These are phyloP conservation scores for Heliornis fulica DNA, from an alignment of 2,113 vertebrate genomes.

Conservation along the genomic window DNA sequence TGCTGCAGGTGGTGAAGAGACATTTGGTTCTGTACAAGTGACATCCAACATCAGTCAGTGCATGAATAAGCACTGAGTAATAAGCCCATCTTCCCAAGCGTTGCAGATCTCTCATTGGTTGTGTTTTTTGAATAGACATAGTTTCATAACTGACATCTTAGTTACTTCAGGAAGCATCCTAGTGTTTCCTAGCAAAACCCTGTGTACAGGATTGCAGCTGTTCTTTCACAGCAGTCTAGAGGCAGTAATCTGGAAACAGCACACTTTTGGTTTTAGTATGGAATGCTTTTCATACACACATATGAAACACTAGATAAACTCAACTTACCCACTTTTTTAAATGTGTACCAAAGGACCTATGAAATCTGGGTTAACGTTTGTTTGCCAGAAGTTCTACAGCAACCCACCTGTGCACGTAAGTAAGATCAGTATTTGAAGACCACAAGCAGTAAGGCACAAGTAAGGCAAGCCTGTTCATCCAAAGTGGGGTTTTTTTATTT, in stretches of 20 bases:
- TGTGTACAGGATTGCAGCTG: background rate
- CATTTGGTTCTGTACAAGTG: background rate
- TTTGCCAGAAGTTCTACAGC: background rate
- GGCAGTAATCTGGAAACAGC: background rate
- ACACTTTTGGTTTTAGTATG: background rate
- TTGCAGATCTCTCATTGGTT: background rate
- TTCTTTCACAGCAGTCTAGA: background rate
- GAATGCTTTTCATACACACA: background rate
- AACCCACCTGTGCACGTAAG: background rate
- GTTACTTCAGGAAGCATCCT: background rate
- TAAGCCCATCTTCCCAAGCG: background rate
- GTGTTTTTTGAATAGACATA: background rate
- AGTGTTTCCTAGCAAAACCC: background rate
- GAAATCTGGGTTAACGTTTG: background rate
- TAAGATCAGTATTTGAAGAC: background rate
- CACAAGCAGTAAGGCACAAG: background rate
- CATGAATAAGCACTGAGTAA: background rate
- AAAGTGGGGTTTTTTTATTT: background rate
- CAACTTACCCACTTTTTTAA: background rate
- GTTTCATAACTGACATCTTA: background rate
- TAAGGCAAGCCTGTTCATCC: background rate
- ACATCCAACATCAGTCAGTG: slow-evolving; percentile 6
- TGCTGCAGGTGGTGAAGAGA: background rate
- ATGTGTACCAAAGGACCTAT: background rate
- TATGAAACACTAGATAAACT: background rate